Conservation (phyloP, 2,113 vertebrate species). For the Cephalopterus ornatus region DNA sequence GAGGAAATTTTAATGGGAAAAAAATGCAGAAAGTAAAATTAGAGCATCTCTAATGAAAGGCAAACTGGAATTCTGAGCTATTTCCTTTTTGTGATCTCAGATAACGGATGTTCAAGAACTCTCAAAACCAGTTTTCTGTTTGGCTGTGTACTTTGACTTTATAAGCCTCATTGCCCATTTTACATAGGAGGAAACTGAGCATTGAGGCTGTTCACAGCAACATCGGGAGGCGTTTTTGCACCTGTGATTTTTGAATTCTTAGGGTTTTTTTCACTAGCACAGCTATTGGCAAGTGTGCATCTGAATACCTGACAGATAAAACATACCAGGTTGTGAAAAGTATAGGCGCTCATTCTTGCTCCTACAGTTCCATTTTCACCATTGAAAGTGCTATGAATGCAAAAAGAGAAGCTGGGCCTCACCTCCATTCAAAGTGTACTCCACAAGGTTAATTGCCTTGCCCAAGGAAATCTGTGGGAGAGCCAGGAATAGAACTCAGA, state of each 20-base stretch:
- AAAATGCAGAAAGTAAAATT: background rate
- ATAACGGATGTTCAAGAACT: background rate
- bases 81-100: background rate
- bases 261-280: background rate
- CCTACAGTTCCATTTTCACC: background rate
- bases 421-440: constrained; percentile 46
- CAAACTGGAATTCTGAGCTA: background rate
- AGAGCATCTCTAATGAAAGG: background rate
- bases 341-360: background rate
- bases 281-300: background rate
- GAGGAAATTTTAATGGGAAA: background rate
- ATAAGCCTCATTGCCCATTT: background rate
- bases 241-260: background rate
- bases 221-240: background rate
- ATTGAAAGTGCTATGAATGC: background rate
- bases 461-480: constrained; percentile 67
- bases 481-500: constrained; percentile 56
- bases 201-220: background rate
- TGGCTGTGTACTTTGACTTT: background rate
- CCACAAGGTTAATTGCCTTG: constrained; percentile 63
- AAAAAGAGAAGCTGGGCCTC: constrained; percentile 28
- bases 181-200: background rate
- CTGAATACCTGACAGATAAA: background rate
- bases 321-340: background rate
- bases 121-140: background rate